Evolutionary conservation across 2,113 vertebrate genomes (phyloP), one percentile per base, ranked within the genome.

Genomic region (Hemiprocne comata): DNA sequence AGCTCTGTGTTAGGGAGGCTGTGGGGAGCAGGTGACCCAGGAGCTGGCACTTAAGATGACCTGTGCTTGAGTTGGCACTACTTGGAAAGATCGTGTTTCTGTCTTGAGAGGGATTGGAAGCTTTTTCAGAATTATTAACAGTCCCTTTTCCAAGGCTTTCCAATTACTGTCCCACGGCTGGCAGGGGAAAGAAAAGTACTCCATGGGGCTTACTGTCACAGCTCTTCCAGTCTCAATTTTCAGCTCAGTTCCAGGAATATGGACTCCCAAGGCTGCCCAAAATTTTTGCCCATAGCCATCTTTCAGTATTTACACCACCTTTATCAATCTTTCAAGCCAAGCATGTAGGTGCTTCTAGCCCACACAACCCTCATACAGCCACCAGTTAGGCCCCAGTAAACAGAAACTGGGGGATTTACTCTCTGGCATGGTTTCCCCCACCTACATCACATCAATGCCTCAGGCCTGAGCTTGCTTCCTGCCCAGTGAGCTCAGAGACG

Each of bases 41-140:
- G 67, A 93, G 14, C 7, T 94, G 38, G 57, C 71, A 42, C 23
- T 90, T 48, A 16, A 25, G 14, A 54, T 11, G 8, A n/a, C 11
- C 89, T 83, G n/a, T 61, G 48, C 62, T 72, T 62, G 13, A 64
- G 31, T 13, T 92, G 79, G 75, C 78, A 87, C 50, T 24, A 75
- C 74, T 77, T 51, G 25, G 26, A 73, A 90, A 91, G 14, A 86
- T 11, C 54, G 24, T 77, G 60, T 65, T 94, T 76, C 36, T 78
- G 6, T 46, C 82, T 81, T 53, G 26, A 60, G 19, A 80, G 21
- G 28, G 16, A 26, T 10, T 78, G 57, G 19, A 74, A 93, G 75
- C 40, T 84, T 83, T 89, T 79, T 61, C 62, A 93, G 65, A 94
- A 85, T 64, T 65, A 57, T 61, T 79, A 94, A 77, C 65, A 87